These are phyloP conservation scores for Lagopus muta DNA, from an alignment of 2,113 vertebrate species.

Conservation along the genomic window DNA sequence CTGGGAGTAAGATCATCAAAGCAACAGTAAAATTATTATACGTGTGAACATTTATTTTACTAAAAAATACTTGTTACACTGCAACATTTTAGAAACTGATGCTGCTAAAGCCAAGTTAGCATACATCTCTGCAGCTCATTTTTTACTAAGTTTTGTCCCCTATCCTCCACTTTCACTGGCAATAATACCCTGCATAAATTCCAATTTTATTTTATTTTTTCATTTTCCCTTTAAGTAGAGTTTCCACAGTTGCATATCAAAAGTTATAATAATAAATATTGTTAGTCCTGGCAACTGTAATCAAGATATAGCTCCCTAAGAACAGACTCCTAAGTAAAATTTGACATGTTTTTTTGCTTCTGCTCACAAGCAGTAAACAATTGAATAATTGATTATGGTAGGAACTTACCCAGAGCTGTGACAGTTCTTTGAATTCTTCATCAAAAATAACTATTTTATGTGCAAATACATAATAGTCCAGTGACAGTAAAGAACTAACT, in stretches of 20 bases:
- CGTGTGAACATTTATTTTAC: neutral
- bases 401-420: neutral
- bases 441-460: neutral
- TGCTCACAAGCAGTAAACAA: neutral
- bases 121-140: neutral
- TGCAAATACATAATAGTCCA: neutral
- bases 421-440: neutral
- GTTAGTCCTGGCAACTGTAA: neutral
- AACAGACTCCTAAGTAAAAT: neutral
- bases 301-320: neutral
- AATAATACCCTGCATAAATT: neutral
- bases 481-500: neutral
- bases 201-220: neutral
- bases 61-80: neutral
- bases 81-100: neutral
- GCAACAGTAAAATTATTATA: neutral
- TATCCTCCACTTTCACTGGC: neutral
- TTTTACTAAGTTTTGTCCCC: neutral
- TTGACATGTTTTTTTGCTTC: neutral
- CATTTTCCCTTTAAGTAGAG: neutral
- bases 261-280: neutral
- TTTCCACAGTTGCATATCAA: neutral
- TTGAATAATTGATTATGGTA: neutral
- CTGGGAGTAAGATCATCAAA: neutral
- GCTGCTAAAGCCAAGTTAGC: neutral